Percentiles rank a stretch among this genome's conserved stretches.
These are phyloP conservation scores for Piaya cayana DNA, from an alignment of 2,113 vertebrate species.

Conservation along the genomic window DNA sequence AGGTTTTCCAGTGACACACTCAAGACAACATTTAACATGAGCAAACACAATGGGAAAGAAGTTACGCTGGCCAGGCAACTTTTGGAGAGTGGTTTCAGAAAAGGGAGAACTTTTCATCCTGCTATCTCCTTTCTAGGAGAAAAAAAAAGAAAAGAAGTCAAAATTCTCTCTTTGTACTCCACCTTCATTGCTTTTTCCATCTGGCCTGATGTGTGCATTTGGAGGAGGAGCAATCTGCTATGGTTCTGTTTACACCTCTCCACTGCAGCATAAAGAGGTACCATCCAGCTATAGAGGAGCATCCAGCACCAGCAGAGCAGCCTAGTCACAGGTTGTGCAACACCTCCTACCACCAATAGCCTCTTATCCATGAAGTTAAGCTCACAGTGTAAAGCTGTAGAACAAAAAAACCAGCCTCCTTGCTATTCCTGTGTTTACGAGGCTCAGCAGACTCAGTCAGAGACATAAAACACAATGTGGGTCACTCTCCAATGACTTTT, in stretches of 20 bases:
- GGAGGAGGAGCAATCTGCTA: accelerated
- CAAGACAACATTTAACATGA: background rate
- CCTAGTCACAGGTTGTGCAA: background rate
- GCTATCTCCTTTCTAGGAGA: background rate
- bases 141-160: background rate
- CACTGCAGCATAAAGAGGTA: accelerated
- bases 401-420: background rate
- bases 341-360: background rate
- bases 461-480: background rate
- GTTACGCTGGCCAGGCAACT: background rate
- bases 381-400: background rate
- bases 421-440: background rate
- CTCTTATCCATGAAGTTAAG: background rate
- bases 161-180: background rate
- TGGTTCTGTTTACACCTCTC: background rate
- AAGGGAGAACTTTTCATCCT: background rate
- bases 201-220: background rate
- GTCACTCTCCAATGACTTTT: background rate
- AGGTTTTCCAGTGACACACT: background rate
- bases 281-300: background rate
- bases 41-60: background rate
- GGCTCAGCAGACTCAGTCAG: background rate
- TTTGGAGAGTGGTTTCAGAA: background rate
- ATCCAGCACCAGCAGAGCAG: background rate
- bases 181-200: background rate